phyloP scores from a whole-genome alignment of 2,888 invertebrate species.

The Hypolimnas misippus region DNA sequence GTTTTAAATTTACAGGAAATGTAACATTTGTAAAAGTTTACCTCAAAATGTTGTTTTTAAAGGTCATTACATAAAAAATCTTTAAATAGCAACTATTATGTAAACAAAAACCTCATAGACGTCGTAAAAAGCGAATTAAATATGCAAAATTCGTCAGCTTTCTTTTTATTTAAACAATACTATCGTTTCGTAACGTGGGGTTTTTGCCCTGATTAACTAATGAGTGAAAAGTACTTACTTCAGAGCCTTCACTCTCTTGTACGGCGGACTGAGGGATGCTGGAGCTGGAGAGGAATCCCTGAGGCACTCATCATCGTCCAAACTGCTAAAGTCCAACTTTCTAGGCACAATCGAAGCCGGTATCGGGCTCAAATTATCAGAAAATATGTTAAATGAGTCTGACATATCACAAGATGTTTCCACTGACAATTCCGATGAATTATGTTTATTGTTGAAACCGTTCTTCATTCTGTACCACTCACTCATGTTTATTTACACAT shows the following conservation, averaged over 20 bases:
- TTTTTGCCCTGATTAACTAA: constrained; percentile 46
- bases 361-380: constrained; percentile 84
- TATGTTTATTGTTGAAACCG: constrained; percentile 63
- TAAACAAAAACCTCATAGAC: neutral
- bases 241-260: constrained; percentile 84
- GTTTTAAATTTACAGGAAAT: neutral
- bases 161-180: neutral
- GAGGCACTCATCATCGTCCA: constrained; percentile 76
- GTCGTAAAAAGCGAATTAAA: neutral
- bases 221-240: constrained; percentile 64
- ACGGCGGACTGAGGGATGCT: constrained; percentile 79
- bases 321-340: constrained; percentile 83
- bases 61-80: neutral
- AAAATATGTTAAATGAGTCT: constrained; percentile 84
- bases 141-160: neutral
- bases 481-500: constrained; percentile 69
- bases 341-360: constrained; percentile 82
- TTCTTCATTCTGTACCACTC: constrained; percentile 78
- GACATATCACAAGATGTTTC: constrained; percentile 87
- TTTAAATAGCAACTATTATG: neutral
- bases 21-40: neutral
- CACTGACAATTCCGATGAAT: constrained; percentile 83
- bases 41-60: neutral
- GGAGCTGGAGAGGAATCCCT: constrained; percentile 63
- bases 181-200: constrained; percentile 53